Evolutionary conservation across 2,888 invertebrate genomes (phyloP), one percentile per base, ranked within the genome.

Genomic region (Ernsta delagoae): DNA sequence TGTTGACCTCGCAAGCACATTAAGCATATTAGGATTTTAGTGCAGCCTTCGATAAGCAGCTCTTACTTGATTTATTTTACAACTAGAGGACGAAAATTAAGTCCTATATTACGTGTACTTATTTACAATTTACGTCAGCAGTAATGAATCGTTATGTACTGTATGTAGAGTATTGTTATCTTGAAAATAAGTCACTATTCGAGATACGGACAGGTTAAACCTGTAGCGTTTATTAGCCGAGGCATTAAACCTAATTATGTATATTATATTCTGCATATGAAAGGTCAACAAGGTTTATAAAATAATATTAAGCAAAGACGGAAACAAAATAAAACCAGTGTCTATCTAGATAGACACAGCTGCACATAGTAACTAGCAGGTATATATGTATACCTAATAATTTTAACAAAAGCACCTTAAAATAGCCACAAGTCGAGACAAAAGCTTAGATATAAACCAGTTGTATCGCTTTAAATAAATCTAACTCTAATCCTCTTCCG

Each of bases 1-100:
- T 16, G 50, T 50, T 50, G 50, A 50, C 50, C 50, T 50, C 50
- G 43, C 16, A 50, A 50, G 50, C 50, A 50, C 16, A 48, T 48
- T 48, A 1, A 39, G 50, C 50, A 50, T 50, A 7, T 7, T 50
- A 50, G 16, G 16, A 50, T 16, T 50, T 50, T 5, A n/a, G 12
- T 50, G 48, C 7, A 50, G 12, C 41, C 9, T 41, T 41, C 9
- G 8, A 9, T 9, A 50, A 16, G 16, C 48, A 50, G 5, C 12
- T 50, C 5, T 50, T 16, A 7, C 48, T 50, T 16, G 48, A 50
- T 16, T 7, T 12, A 12, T 50, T 16, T 50, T 50, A 50, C 16
- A n/a, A 50, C 16, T 50, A 50, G 3, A 50, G 5, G 5, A 45
- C 12, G n/a, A 45, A n/a, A n/a, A n/a, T n/a, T n/a, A n/a, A n/a